Percentiles rank a stretch among this genome's conserved stretches.
Evolutionary conservation across 1,140 invertebrate genomes (phyloP).

Genomic region (Orussus abietinus): DNA sequence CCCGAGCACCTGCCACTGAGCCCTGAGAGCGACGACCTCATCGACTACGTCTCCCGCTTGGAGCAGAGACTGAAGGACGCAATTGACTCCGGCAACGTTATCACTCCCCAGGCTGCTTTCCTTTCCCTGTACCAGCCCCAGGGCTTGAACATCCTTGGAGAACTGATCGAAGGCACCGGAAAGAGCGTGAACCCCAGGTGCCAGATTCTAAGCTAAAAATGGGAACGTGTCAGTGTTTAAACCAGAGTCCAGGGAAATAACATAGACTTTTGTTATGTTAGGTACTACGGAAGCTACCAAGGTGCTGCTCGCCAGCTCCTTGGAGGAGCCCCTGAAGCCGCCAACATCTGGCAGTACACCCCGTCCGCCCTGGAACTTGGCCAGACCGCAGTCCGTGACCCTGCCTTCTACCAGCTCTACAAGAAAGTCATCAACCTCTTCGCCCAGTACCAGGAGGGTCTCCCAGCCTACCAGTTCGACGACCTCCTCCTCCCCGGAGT

Average conservation of each 20-base stretch:
- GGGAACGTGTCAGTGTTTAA: too few species aligned
- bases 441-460: conserved; percentile 55
- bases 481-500: conserved; percentile 64
- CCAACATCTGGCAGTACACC: conserved; percentile 42
- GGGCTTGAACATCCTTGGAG: conserved; percentile 52
- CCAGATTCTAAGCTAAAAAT: too few species aligned
- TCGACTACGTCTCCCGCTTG: conserved; percentile 51
- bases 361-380: conserved; percentile 52
- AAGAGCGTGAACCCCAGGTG: conserved; percentile 49
- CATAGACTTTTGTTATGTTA: conserved; percentile 2
- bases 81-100: conserved; percentile 62
- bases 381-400: conserved; percentile 51
- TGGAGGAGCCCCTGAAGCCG: conserved; percentile 42
- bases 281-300: conserved; percentile 57
- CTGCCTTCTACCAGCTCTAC: conserved; percentile 54
- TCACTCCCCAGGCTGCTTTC: conserved; percentile 45
- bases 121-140: conserved; percentile 46
- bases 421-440: conserved; percentile 52
- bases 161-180: conserved; percentile 50
- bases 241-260: too few species aligned
- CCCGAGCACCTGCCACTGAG: conserved; percentile 55
- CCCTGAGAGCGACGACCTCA: conserved; percentile 48
- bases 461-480: conserved; percentile 60
- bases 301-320: conserved; percentile 59
- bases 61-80: conserved; percentile 62